A percentile compares a stretch with the other conserved stretches of the same genome.
These are phyloP conservation scores for Drosophila mimetica DNA, from an alignment of 2,888 invertebrate genomes.

Conservation along the genomic window DNA sequence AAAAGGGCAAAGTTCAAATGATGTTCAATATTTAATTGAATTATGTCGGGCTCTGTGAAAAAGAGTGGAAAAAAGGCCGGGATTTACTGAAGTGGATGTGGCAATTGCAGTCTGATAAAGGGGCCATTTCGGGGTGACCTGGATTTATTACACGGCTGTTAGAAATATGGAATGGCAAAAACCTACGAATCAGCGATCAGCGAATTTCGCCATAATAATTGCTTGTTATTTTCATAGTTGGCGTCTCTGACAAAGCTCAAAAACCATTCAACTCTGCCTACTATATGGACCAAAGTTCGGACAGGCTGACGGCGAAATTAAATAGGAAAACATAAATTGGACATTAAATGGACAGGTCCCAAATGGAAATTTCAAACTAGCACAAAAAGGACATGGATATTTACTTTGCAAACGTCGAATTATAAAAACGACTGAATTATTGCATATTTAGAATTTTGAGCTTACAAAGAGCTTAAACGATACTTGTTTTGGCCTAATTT, in stretches of 20 bases:
- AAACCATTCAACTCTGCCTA: not conserved
- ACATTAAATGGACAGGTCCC: constrained; percentile 4
- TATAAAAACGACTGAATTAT: not conserved
- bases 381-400: constrained; percentile 1
- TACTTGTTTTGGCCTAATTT: not conserved
- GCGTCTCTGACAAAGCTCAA: not conserved
- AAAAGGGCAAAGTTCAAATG: constrained; percentile 38
- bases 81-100: constrained; percentile 19
- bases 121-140: constrained; percentile 2
- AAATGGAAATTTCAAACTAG: not conserved
- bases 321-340: constrained; percentile 27
- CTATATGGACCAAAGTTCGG: not conserved
- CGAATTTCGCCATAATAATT: constrained; percentile 20
- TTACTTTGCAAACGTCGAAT: not conserved
- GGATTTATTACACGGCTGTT: not conserved
- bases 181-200: constrained; percentile 5
- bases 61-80: not conserved
- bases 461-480: not conserved
- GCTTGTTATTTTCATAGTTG: constrained; percentile 20
- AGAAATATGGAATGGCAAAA: not conserved
- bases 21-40: constrained; percentile 44
- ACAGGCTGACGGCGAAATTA: constrained; percentile 1
- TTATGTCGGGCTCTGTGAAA: constrained; percentile 18
- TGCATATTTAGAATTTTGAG: not conserved
- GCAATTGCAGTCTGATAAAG: constrained; percentile 15